Base-by-base conservation (phyloP, 2,888 invertebrate species). In the Hypsopygia costalis region DNA sequence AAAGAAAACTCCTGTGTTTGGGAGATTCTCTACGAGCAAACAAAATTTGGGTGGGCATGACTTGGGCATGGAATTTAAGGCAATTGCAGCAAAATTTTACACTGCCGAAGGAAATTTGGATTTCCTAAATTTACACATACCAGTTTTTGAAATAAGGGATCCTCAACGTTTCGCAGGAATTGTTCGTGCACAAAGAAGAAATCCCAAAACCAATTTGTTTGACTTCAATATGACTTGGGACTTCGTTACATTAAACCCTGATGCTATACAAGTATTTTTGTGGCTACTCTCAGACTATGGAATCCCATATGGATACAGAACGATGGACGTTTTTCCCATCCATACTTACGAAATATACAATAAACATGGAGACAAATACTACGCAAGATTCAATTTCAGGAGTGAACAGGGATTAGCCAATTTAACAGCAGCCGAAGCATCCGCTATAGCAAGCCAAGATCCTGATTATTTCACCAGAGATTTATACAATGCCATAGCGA, bases 321-420 rank as follows among this genome's bases (percentile, higher is more conserved):
- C 93, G 74, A 97, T 98, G 96, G 94, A 98, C 62, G 95, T 94
- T 28, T 98, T 96, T 61, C 95, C 97, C 1, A 94, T 95, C 0
- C 97, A 98, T 70, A 95, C 97, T 0, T 98, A 95, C 73, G 97
- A 97, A 73, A 71, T 97, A 44, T 91, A 96, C 12, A 98, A 97
- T 73, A 90, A 85, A 34, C 75, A 92, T 1, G 92, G 93, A 0
- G 91, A 94, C 38, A 78, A 90, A 11, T 89, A 93, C 51, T 98
- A 93, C 68, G 95, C 94, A 49, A 97, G 95, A 89, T 98, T 97
- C 82, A 97, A 97, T 72, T 94, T 93, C 64, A 96, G 95, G 91
- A 94, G 96, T 1, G 92, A 97, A 70, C 96, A 97, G 80, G 95
- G 95, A 5, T 93, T 97, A 51, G 93, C 93, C 67, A 94, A 94